Conservation (phyloP, 2,113 vertebrate genomes). For the Archilochus colubris region DNA sequence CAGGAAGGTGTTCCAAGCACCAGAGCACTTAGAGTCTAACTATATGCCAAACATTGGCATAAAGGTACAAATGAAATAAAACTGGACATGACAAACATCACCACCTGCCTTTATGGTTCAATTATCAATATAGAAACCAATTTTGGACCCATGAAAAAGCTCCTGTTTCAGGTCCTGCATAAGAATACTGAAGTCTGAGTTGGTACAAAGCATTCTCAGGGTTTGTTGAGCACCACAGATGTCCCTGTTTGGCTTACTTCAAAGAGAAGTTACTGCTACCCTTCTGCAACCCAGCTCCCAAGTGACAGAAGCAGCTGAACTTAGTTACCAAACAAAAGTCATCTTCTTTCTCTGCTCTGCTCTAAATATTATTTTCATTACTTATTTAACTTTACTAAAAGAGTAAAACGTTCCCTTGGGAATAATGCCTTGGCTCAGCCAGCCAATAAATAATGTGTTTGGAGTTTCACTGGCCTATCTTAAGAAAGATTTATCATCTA, state of each 20-base stretch:
- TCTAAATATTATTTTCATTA: slow-evolving; percentile 18
- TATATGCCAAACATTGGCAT: not conserved
- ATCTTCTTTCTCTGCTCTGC: not conserved
- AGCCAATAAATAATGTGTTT: not conserved
- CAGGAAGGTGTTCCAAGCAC: not conserved
- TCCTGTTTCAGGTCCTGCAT: not conserved
- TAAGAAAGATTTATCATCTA: not conserved
- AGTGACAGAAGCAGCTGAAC: not conserved
- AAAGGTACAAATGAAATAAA: not conserved
- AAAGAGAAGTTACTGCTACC: not conserved
- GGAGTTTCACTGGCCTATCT: not conserved
- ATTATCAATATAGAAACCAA: not conserved
- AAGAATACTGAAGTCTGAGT: not conserved
- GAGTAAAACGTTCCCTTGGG: not conserved
- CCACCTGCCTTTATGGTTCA: not conserved
- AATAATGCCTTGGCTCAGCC: not conserved
- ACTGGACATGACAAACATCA: not conserved
- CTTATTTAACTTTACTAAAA: not conserved
- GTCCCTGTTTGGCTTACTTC: not conserved
- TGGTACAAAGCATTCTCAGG: not conserved
- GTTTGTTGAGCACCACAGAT: not conserved
- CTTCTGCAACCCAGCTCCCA: not conserved
- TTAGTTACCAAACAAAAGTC: not conserved
- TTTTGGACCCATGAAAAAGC: not conserved
- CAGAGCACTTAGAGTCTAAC: not conserved